These are phyloP conservation scores for Pionites leucogaster DNA, from an alignment of 2,113 vertebrate species.

Conservation along the genomic window DNA sequence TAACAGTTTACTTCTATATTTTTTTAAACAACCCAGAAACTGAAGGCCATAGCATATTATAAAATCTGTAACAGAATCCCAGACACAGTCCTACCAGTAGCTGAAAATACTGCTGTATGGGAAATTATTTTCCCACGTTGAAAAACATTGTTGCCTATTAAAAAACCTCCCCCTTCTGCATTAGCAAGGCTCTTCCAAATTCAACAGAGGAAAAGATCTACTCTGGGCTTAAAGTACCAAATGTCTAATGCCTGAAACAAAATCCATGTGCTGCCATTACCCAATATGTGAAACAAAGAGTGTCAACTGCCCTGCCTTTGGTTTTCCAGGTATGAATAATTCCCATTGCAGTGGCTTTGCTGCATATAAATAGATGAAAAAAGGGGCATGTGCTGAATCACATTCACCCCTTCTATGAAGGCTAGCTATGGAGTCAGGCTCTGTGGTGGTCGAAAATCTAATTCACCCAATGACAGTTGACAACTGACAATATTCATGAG, in stretches of 20 bases:
- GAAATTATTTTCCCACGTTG: neutral
- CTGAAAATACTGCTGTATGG: neutral
- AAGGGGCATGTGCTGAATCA: neutral
- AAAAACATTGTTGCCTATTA: neutral
- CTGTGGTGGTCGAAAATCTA: neutral
- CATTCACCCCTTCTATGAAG: accelerated
- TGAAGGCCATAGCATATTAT: neutral
- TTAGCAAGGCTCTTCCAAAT: neutral
- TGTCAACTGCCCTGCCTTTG: neutral
- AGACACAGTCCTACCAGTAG: neutral
- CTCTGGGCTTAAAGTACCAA: neutral
- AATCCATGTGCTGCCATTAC: neutral
- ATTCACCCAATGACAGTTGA: neutral
- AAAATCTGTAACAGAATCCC: neutral
- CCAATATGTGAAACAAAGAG: neutral
- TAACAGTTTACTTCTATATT: neutral
- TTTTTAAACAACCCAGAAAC: neutral
- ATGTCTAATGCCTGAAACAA: neutral
- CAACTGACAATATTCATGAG: neutral
- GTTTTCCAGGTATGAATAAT: neutral
- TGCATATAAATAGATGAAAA: neutral
- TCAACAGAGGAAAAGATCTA: neutral
- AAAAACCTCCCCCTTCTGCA: neutral
- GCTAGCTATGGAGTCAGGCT: neutral
- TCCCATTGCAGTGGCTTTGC: neutral